Conservation (phyloP, 2,113 vertebrate genomes). For the Stigmatopora argus region DNA sequence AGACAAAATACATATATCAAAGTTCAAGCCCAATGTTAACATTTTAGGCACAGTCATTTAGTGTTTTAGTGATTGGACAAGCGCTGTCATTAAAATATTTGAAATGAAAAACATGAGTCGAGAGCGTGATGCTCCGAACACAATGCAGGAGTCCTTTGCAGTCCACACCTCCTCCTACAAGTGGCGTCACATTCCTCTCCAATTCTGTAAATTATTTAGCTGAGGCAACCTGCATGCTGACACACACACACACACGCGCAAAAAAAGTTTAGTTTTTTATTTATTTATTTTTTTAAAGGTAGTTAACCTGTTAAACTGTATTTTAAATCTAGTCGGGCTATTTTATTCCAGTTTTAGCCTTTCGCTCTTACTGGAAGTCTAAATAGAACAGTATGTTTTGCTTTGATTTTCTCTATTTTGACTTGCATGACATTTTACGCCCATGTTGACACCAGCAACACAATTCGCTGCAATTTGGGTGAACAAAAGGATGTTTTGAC, state of each 20-base stretch:
- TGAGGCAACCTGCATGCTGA: constrained; percentile 8
- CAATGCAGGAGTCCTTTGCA: constrained; percentile 5
- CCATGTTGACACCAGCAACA: constrained; percentile 47
- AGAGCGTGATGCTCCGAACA: background rate
- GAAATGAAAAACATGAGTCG: background rate
- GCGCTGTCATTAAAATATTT: background rate
- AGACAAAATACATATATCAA: background rate
- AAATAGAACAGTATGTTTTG: too few species aligned
- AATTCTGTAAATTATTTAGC: constrained; percentile 50
- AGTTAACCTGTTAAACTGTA: too few species aligned
- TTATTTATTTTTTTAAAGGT: too few species aligned
- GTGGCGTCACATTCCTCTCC: constrained; percentile 16
- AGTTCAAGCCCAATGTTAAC: background rate
- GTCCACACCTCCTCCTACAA: constrained; percentile 23
- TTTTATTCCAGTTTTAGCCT: too few species aligned
- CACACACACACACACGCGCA: background rate
- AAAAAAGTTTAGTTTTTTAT: too few species aligned
- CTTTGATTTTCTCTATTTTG: too few species aligned
- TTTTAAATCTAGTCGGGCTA: too few species aligned
- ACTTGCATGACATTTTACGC: background rate
- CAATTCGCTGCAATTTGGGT: constrained; percentile 9
- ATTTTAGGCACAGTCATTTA: background rate
- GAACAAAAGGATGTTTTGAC: background rate
- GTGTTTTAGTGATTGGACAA: background rate
- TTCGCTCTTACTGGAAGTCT: too few species aligned